Percentiles rank a stretch among this genome's conserved stretches.
These are phyloP conservation scores for Listronotus bonariensis DNA, from an alignment of 1,140 invertebrate genomes.

Conservation along the genomic window DNA sequence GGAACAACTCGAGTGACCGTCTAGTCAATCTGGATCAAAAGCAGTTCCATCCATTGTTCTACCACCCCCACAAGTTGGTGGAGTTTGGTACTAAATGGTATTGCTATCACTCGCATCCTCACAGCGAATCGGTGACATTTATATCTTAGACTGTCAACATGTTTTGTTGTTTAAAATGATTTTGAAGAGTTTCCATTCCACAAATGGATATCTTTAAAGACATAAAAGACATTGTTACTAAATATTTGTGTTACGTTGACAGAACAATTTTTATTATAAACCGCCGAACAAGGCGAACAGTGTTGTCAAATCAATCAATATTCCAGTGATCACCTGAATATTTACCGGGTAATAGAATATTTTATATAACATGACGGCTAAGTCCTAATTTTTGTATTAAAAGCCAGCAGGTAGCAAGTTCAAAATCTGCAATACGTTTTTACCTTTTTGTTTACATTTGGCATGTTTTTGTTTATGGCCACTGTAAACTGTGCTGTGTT, in stretches of 20 bases:
- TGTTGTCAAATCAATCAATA: slow-evolving; percentile 51
- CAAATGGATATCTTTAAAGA: slow-evolving; percentile 41
- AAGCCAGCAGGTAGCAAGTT: slow-evolving; percentile 54
- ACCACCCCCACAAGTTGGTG: slow-evolving; percentile 10
- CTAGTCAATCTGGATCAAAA: slow-evolving; percentile 38
- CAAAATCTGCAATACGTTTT: slow-evolving; percentile 51
- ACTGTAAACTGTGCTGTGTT: slow-evolving; percentile 53
- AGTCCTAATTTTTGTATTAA: slow-evolving; percentile 46
- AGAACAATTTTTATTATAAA: slow-evolving; percentile 47
- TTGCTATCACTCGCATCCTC: slow-evolving; percentile 24
- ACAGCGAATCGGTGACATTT: slow-evolving; percentile 53
- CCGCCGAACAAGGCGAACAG: slow-evolving; percentile 52
- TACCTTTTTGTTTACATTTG: slow-evolving; percentile 43
- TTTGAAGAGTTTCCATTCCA: slow-evolving; percentile 41
- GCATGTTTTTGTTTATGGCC: slow-evolving; percentile 44
- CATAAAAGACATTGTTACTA: slow-evolving; percentile 49
- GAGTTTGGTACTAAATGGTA: slow-evolving; percentile 27
- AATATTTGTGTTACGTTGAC: slow-evolving; percentile 53
- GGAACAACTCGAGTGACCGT: slow-evolving; percentile 92
- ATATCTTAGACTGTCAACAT: slow-evolving; percentile 49
- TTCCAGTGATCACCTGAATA: slow-evolving; percentile 50
- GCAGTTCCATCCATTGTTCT: slow-evolving; percentile 26
- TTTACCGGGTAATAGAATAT: slow-evolving; percentile 50
- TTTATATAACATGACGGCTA: slow-evolving; percentile 40
- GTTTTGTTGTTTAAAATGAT: slow-evolving; percentile 44